These are phyloP conservation scores for Lepisosteus oculatus DNA, from an alignment of 2,113 vertebrate species.

Conservation along the genomic window DNA sequence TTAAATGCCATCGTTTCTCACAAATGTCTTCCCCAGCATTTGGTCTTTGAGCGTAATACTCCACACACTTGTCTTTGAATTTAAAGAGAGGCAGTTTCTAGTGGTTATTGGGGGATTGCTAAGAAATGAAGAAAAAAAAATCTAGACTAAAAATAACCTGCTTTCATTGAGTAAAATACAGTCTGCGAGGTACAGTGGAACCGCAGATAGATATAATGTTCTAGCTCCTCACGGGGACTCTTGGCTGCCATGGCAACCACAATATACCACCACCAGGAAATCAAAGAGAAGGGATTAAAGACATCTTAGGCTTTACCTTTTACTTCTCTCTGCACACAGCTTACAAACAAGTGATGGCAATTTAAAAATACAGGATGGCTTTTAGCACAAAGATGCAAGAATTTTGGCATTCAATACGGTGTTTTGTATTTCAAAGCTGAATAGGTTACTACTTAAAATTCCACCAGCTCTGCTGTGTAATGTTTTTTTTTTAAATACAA, in stretches of 20 bases:
- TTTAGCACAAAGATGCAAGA: neutral
- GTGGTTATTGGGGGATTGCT: constrained; percentile 27
- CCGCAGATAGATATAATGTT: neutral
- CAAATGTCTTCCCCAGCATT: neutral
- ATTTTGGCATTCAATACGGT: neutral
- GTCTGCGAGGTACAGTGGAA: constrained; percentile 4
- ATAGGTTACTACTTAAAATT: no score
- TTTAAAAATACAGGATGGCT: neutral
- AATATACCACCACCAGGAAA: constrained; percentile 30
- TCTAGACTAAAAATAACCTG: constrained; percentile 42
- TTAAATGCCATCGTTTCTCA: neutral
- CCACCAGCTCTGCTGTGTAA: no score
- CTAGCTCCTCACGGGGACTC: constrained; percentile 15
- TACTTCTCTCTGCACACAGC: neutral
- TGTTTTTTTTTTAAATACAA: no score
- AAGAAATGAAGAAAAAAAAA: constrained; percentile 33
- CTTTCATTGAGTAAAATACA: constrained; percentile 29
- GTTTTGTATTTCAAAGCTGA: no score
- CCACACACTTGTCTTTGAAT: neutral
- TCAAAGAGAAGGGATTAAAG: constrained; percentile 45
- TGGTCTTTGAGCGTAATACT: no score
- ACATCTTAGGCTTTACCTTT: constrained; percentile 36
- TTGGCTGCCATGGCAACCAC: constrained; percentile 48
- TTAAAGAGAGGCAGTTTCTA: constrained; percentile 15
- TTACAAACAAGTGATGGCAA: no score